Base-by-base conservation (phyloP, 2,888 invertebrate species). In the Spodoptera picta region DNA sequence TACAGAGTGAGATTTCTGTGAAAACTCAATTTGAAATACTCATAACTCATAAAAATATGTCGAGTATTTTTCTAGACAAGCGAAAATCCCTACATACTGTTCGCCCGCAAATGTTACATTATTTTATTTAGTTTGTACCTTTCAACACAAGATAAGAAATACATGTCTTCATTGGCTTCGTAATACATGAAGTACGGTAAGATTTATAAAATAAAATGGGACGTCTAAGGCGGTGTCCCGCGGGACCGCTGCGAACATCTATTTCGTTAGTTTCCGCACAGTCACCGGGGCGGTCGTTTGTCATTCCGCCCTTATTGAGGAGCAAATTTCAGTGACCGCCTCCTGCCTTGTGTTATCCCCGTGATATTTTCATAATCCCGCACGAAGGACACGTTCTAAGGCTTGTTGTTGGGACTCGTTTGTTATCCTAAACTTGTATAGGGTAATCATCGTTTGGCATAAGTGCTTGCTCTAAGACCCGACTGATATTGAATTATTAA, bases 341-440 rank as follows among this genome's bases (percentile, higher is more conserved):
- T 82, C 81, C 75, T 79, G 82, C 79, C 81, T 79, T 75, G 80
- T 81, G 83, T 84, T 89, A 87, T 86, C 84, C 84, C 77, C 71
- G 75, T 85, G 85, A 90, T 88, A 88, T 89, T 88, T 88, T 89
- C 88, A 90, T 90, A 89, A 89, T 86, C 84, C 84, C 75, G 71
- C 72, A 75, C 78, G 78, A 84, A 86, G 83, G 83, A 84, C 81
- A 85, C 65, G 54, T 62, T 60, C 62, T 77, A 64, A 62, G 59
- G 67, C 56, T 65, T 73, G 73, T 76, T 69, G 58, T 63, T 73
- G 61, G 68, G 56, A 61, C 63, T 77, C 76, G 64, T 76, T 81
- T 77, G 78, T 64, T 72, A 63, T 66, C 72, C 65, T 78, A 72
- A 64, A 73, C 73, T 81, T 66, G 47, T 69, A 63, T 45, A 14